Percentiles rank a stretch among this genome's conserved stretches.
These are phyloP conservation scores for Probaryconus sp. DNA, from an alignment of 1,140 invertebrate species.

Conservation along the genomic window DNA sequence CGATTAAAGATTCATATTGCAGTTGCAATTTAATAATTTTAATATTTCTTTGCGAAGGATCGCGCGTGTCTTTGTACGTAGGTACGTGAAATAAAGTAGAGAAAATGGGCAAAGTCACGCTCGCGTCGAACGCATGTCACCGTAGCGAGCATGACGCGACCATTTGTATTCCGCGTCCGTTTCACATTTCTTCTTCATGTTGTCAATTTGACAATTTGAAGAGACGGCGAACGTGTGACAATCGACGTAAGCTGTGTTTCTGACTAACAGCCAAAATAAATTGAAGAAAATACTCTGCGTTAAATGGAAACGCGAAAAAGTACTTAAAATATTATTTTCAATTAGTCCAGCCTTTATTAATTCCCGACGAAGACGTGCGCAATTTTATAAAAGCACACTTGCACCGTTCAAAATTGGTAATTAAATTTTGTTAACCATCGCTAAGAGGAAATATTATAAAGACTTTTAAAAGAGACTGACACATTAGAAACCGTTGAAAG, in stretches of 20 bases:
- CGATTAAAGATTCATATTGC: conserved; percentile 18
- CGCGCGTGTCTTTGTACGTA: conserved; percentile 5
- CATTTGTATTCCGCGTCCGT: conserved; percentile 59
- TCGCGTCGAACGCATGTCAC: conserved; percentile 54
- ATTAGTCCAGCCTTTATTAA: conserved; percentile 16
- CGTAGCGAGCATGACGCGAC: conserved; percentile 43
- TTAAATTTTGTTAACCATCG: conserved; percentile 21
- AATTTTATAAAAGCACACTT: conserved; percentile 24
- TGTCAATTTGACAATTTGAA: conserved; percentile 61
- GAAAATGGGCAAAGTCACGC: conserved; percentile 55
- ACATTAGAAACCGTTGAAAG: no score
- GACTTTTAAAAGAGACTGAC: no score
- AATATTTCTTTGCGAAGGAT: conserved; percentile 4
- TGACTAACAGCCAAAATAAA: conserved; percentile 50
- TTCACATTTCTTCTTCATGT: conserved; percentile 54
- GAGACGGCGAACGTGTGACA: conserved; percentile 51
- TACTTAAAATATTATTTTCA: conserved; percentile 21
- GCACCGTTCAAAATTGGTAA: conserved; percentile 13
- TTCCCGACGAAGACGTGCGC: not conserved
- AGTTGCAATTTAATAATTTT: conserved; percentile 12
- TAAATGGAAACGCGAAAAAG: not conserved
- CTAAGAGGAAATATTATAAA: conserved; percentile 19
- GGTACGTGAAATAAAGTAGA: conserved; percentile 17
- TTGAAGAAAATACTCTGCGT: conserved; percentile 32
- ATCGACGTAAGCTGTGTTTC: conserved; percentile 54